Base-by-base conservation (phyloP, 2,113 vertebrate species). In the Erpornis zantholeuca region DNA sequence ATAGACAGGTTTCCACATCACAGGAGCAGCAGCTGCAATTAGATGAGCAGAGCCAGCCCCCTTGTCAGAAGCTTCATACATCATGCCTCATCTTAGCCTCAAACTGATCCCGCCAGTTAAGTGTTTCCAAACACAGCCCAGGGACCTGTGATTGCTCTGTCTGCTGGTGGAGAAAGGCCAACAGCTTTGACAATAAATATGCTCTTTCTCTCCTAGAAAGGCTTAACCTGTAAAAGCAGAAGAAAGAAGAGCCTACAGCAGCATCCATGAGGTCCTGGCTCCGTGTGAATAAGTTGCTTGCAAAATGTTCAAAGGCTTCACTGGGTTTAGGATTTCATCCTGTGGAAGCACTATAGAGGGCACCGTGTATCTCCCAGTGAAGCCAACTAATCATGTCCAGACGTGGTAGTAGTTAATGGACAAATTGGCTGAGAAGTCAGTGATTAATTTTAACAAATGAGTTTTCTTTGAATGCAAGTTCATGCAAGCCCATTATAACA, bases 401-500 rank as follows among this genome's bases (percentile, higher is more conserved):
- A n/a, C 50, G 38, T 73, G 64, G 70, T 72, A 28, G 56, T 52
- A 77, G 71, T 90, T 73, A 77, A 52, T 42, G 70, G 82, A 92
- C 82, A 93, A 63, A 88, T 81, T 71, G 68, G 21, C 44, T 52
- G 76, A 95, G 66, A 88, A 93, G 59, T 83, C 20, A 14, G 22
- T 90, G 75, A 70, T 92, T 92, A 95, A 81, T 95, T 97, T 94
- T 94, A 93, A 88, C 60, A 71, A 91, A 80, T 70, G 66, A 86
- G 31, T 68, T 96, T 90, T 94, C 85, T 90, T 80, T 92, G 18
- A 86, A 70, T 70, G 35, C 49, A 86, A 63, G 52, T 17, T 90
- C 33, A 59, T 4, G 6, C 82, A 35, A 82, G 28, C 40, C 50
- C 82, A 17, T 80, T 93, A 38, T 50, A 95, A 52, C 35, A 47